Evolutionary conservation across 2,797 vertebrate species (phyloP), one percentile per base, ranked within the genome.

Genomic region (Hybognathus amarus): DNA sequence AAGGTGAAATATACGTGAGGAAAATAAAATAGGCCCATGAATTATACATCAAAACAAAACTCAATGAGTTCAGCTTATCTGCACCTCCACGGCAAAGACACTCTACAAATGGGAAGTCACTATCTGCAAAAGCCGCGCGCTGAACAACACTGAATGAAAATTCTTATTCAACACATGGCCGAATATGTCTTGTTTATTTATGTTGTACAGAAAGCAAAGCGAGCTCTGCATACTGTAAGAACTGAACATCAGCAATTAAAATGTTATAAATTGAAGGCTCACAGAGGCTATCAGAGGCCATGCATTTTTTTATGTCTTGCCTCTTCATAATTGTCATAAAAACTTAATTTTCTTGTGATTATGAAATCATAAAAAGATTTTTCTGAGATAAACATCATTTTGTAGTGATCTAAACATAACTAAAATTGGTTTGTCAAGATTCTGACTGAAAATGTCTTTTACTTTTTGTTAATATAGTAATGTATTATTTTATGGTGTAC

Each of bases 1-100:
- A 76, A 76, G 54, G 68, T 74, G 78, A 85, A 78, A 50, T 42
- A 59, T 36, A n/a, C 36, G 38, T 54, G 83, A 52, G 54, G 52
- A 80, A 90, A 90, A 87, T 83, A 86, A 89, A 88, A 27, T 33
- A 6, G 83, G 30, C 52, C 52, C 33, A 77, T 84, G 85, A 85
- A 88, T 80, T 70, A 87, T 77, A 86, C 85, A 75, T 83, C 63
- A 84, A 77, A 80, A 77, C 71, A 83, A 79, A 61, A 74, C 50
- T 75, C 77, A 76, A 79, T 70, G 77, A 80, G 85, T 80, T 80
- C 66, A 54, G 82, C 77, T 81, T 83, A 86, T 63, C 77, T 80
- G 54, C 33, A n/a, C 61, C 81, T 61, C 15, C 24, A 18, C 54
- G 15, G 17, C 63, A 63, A 71, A 63, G 67, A 63, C 59, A 20